Evolutionary conservation across 2,888 invertebrate genomes (phyloP).

Genomic region (Dryobotodes eremita): DNA sequence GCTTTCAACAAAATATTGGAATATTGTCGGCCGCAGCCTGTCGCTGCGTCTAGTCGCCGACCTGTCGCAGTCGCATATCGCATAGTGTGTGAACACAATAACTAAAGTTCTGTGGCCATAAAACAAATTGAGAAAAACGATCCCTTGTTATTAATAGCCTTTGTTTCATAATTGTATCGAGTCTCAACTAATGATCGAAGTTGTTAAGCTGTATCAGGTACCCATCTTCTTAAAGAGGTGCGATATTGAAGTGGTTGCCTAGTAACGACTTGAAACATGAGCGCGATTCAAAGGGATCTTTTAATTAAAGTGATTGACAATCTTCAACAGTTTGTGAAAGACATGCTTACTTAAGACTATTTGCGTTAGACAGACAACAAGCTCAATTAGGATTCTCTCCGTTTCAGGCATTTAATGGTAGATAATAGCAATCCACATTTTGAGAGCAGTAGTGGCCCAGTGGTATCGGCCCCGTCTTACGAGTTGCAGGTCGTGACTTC

Average conservation of each 20-base stretch:
- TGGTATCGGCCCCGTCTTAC: too few species aligned
- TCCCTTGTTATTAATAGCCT: background rate
- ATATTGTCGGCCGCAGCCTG: background rate
- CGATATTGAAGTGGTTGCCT: background rate
- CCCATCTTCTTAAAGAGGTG: background rate
- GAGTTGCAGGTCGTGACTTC: background rate
- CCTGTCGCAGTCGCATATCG: background rate
- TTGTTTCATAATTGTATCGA: background rate
- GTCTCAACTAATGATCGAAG: slow-evolving; percentile 11
- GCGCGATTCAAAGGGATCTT: background rate
- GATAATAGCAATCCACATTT: too few species aligned
- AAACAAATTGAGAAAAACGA: background rate
- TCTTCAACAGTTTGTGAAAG: slow-evolving; percentile 9
- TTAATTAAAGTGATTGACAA: slow-evolving; percentile 17
- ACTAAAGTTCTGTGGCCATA: background rate
- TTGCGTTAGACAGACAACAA: background rate
- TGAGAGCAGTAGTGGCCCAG: too few species aligned
- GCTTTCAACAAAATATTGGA: background rate
- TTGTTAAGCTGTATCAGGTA: background rate
- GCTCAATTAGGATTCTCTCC: background rate
- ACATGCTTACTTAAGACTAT: background rate
- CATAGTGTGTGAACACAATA: background rate
- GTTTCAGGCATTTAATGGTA: background rate
- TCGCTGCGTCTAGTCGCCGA: background rate
- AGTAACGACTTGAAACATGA: slow-evolving; percentile 17